Conservation (phyloP, 2,888 invertebrate species). For the Spatulosminthurus flaviceps region DNA sequence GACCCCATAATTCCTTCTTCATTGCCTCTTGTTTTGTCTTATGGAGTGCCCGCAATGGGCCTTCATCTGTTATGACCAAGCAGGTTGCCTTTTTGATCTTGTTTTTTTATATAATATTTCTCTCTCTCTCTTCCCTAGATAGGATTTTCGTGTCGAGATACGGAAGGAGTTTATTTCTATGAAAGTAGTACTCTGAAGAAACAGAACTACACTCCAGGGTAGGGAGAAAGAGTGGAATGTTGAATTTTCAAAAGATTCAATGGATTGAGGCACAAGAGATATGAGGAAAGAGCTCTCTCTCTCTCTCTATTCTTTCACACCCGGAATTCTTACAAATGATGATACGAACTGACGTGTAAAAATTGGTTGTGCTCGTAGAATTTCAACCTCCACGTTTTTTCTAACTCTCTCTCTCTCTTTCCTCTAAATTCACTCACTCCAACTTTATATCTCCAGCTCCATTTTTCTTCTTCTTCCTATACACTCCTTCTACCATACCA, state of each 20-base stretch:
- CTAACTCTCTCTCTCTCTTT: too few species aligned
- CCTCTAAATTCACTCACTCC: neutral
- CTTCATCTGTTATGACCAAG: neutral
- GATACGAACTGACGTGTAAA: slow-evolving; percentile 42
- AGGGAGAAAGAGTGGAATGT: slow-evolving; percentile 15
- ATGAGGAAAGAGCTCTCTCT: slow-evolving; percentile 29
- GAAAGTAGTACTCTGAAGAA: neutral
- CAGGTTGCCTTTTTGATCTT: slow-evolving; percentile 4
- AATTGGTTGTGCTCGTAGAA: slow-evolving; percentile 35
- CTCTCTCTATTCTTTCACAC: too few species aligned
- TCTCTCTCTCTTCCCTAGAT: too few species aligned
- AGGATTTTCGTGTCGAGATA: too few species aligned
- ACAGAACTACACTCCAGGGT: neutral
- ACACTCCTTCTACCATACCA: neutral
- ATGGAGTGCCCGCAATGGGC: neutral
- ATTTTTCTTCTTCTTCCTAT: neutral
- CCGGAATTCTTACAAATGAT: slow-evolving; percentile 39
- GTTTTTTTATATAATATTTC: neutral
- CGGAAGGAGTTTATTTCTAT: too few species aligned
- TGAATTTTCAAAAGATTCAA: slow-evolving; percentile 33
- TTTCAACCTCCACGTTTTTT: slow-evolving; percentile 24
- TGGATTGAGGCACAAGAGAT: slow-evolving; percentile 32
- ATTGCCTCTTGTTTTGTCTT: neutral
- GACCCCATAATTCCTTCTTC: neutral
- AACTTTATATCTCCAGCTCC: neutral